phyloP scores from a whole-genome alignment of 2,113 vertebrate species.

The Nothocercus nigrocapillus region DNA sequence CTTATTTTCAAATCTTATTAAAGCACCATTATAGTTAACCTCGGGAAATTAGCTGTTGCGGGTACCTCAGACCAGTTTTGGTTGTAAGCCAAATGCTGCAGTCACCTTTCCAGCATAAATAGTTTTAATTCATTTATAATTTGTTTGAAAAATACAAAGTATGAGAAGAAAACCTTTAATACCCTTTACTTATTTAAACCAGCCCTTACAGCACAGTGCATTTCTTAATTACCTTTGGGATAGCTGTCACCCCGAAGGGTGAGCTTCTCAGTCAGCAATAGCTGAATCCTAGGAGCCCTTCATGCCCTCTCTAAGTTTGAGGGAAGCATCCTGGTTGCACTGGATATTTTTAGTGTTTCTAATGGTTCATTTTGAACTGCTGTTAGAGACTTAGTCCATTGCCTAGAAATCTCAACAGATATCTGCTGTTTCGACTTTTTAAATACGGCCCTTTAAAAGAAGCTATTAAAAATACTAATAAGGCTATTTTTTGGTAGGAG shows the following conservation, averaged over 20 bases:
- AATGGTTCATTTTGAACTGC: neutral
- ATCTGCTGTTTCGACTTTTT: neutral
- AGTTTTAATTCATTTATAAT: neutral
- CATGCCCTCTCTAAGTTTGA: neutral
- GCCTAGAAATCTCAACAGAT: neutral
- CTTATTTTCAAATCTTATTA: neutral
- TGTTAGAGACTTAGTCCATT: neutral
- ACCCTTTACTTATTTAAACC: neutral
- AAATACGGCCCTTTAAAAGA: neutral
- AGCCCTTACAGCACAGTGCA: neutral
- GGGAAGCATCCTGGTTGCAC: neutral
- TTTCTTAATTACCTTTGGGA: neutral
- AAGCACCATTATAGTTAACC: neutral
- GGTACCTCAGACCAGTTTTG: neutral
- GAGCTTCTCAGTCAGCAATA: neutral
- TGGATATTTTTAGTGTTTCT: neutral
- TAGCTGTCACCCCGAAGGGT: neutral
- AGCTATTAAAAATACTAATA: neutral
- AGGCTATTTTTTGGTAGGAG: fast-evolving
- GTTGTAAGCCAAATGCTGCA: neutral
- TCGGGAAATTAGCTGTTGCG: neutral
- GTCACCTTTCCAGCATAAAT: neutral
- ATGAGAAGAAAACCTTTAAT: neutral
- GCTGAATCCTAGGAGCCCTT: neutral
- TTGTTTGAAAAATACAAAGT: neutral